Base-by-base conservation (phyloP, 2,888 invertebrate species). In the Tetragonula carbonaria region DNA sequence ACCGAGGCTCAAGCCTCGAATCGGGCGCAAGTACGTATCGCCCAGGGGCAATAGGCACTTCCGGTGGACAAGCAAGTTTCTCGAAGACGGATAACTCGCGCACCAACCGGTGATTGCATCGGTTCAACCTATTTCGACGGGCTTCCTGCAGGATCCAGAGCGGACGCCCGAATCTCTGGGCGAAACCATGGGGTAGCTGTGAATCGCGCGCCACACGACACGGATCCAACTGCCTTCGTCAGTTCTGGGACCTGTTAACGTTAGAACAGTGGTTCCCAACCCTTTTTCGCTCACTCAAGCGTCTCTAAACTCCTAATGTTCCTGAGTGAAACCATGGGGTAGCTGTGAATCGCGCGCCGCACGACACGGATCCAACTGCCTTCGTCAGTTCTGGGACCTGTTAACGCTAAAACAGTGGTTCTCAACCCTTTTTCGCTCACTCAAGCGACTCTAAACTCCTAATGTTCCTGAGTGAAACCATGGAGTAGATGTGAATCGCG, bases 21-120 rank as follows among this genome's bases (percentile, higher is more conserved):
- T n/a, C 74, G 45, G 8, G 45, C 55, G 68, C 57, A 50, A 73
- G 79, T 86, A 78, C 73, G 73, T 81, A 45, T 45, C 8, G 68
- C 83, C 86, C 57, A 65, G 65, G 70, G 79, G 87, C 83, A 76
- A 82, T 81, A 70, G 85, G 74, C 74, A 71, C 78, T 79, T 81
- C 80, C 80, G 73, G 73, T 87, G 83, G 81, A 83, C 87, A 81
- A 88, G 82, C 82, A 86, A 86, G 88, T 88, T 88, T 84, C 71
- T 77, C 62, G 66, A 80, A 86, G 74, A 78, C 82, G 70, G 80
- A 88, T 88, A 88, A 88, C 88, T 88, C 88, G 76, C 78, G 80
- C 80, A 78, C 82, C 78, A 74, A 84, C 80, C 84, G 79, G 84
- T 77, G 84, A 88, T 88, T 82, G 86, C 87, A 86, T 82, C 78